Evolutionary conservation across 2,888 invertebrate genomes (phyloP), one percentile per base, ranked within the genome.

Genomic region (Orthosia cruda): DNA sequence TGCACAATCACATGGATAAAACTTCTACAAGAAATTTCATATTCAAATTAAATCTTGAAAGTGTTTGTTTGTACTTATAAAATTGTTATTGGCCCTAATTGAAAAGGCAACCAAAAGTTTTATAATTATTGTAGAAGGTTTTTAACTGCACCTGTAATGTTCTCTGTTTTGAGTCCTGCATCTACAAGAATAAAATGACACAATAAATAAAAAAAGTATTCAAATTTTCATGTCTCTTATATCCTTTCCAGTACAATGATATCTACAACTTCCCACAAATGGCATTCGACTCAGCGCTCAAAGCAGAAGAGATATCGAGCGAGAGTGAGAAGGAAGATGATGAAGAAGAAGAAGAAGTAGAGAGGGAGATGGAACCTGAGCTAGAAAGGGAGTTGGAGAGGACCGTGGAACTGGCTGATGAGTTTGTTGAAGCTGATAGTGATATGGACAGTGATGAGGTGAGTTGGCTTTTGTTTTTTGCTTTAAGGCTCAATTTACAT

Each of bases 241-340:
- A 50, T 2, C 4, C 4, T 59, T 97, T 97, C 71, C 93, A 99
- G 98, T 99, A 99, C 95, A 98, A 99, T 91, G 99, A 99, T 93
- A 99, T 99, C 85, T 99, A 99, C 95, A 99, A 99, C 95, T 99
- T 99, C 97, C 99, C 99, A 16, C 98, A 99, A 97, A 98, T 98
- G 92, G 99, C 99, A 0, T 99, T 99, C 93, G 99, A 99, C 86
- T 98, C 98, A 90, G 99, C 99, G 0, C 96, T 99, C 70, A 98
- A 98, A 92, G 98, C 98, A 50, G 99, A 99, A 90, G 98, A 99
- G 93, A 96, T 98, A 47, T 98, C 98, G 64, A 97, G 97, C 5
- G 98, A 98, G 81, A 97, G 97, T 83, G 98, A 98, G 82, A 97
- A 97, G 54, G 97, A 97, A 84, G 97, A 97, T 75, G 98, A 97